phyloP scores from a whole-genome alignment of 2,797 vertebrate species.

The Nannoperca obscura region DNA sequence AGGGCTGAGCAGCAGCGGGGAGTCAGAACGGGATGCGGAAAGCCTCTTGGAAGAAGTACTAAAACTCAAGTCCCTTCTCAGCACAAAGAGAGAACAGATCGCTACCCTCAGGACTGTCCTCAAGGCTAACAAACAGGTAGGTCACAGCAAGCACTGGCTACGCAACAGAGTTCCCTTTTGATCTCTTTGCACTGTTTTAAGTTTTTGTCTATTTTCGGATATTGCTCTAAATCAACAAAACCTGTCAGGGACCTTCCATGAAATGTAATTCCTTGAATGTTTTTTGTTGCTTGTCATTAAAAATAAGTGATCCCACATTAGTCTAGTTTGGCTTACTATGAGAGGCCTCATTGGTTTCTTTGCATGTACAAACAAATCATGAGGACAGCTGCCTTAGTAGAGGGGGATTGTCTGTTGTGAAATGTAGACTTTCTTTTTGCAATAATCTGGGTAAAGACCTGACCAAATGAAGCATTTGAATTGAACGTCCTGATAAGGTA shows the following conservation, averaged over 20 bases:
- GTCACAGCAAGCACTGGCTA: not conserved
- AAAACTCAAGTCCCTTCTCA: slow-evolving; percentile 91
- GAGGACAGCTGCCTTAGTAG: not conserved
- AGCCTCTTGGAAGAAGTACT: slow-evolving; percentile 89
- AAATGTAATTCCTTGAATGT: not conserved
- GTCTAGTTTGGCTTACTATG: not conserved
- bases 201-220: not conserved
- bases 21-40: slow-evolving; percentile 87
- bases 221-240: not conserved
- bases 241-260: not conserved
- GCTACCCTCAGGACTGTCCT: slow-evolving; percentile 91
- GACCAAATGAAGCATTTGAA: not conserved
- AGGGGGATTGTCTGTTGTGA: not conserved
- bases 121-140: slow-evolving; percentile 92
- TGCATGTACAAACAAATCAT: not conserved
- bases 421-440: not conserved
- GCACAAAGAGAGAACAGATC: slow-evolving; percentile 92
- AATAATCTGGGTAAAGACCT: not conserved
- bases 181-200: not conserved
- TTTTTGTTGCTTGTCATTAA: not conserved
- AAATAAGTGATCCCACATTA: not conserved
- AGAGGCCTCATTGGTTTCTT: not conserved
- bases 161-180: not conserved
- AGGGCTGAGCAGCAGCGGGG: slow-evolving; percentile 72
- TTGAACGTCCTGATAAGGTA: not conserved